Evolutionary conservation across 2,888 invertebrate species (phyloP).

Genomic region (Serripes groenlandicus): DNA sequence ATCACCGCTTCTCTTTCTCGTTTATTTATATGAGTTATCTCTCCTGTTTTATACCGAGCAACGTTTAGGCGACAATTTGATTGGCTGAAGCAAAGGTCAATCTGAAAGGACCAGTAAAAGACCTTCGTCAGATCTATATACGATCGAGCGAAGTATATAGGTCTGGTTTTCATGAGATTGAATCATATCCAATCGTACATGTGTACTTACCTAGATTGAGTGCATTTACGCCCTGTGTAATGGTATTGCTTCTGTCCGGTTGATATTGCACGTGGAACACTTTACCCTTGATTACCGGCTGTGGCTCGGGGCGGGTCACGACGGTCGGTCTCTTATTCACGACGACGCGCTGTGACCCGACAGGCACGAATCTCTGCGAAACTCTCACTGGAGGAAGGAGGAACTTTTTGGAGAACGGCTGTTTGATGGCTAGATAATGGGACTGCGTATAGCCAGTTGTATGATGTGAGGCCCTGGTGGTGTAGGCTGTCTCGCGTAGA

Average conservation of each 20-base stretch:
- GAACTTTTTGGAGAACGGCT: conserved; percentile 52
- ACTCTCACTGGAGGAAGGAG: conserved; percentile 39
- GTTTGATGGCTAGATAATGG: conserved; percentile 50
- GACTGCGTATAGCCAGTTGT: conserved; percentile 39
- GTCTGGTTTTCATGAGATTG: too few species aligned
- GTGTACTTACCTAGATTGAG: conserved; percentile 9
- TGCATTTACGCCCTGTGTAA: background rate
- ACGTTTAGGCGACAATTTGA: too few species aligned
- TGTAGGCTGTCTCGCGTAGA: background rate
- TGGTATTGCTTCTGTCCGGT: background rate
- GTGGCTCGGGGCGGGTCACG: background rate
- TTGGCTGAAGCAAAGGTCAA: too few species aligned
- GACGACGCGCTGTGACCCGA: conserved; percentile 6
- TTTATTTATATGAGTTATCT: too few species aligned
- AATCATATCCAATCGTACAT: too few species aligned
- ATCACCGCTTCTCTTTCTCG: too few species aligned
- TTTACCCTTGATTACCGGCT: background rate
- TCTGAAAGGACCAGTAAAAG: too few species aligned
- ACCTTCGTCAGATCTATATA: too few species aligned
- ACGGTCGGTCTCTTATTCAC: conserved; percentile 18
- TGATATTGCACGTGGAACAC: conserved; percentile 22
- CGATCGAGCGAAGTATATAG: too few species aligned
- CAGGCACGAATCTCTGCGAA: background rate
- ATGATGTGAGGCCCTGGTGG: background rate
- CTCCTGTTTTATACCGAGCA: too few species aligned